Evolutionary conservation across 2,888 invertebrate genomes (phyloP), one percentile per base, ranked within the genome.

Genomic region (Copidosoma aretas): DNA sequence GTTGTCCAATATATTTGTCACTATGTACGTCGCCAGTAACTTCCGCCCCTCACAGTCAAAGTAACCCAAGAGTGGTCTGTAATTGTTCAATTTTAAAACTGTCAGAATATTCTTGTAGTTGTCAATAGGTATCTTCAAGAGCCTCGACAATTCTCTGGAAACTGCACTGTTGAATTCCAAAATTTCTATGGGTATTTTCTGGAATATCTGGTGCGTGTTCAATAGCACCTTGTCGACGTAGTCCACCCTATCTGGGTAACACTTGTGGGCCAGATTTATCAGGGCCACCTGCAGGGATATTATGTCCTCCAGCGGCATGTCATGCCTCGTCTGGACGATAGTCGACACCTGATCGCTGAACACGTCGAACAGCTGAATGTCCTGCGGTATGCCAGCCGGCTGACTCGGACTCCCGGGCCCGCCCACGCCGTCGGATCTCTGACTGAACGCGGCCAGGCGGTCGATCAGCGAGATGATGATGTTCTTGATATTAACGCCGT

Each of bases 391-490:
- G 51, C 89, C 89, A 56, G 89, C 86, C 0, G 88, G 77, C 86
- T 89, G 73, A 83, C 77, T 72, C 79, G 86, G 71, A 88, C 87
- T 77, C 86, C 90, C 77, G 84, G 82, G 77, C 81, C 88, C 73
- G 24, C 86, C 87, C 10, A 86, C 85, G 58, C 87, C 89, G 77
- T 90, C 89, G 61, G 88, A 87, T 77, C 93, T 88, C 85, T 94
- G 93, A 79, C 94, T 94, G 78, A 92, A 95, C 0, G 91, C 89
- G 1, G 94, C 93, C 56, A 95, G 87, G 22, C 95, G 87, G 83
- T 99, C 98, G 77, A 99, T 98, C 43, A 99, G 86, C 1, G 97
- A 94, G 74, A 98, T 98, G 72, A 99, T 95, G 72, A 99, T 96
- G 83, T 97, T 98, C 86, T 98, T 98, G 10, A 98, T 97, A 84